Percentiles rank a stretch among this genome's conserved stretches.
Evolutionary conservation across 2,797 vertebrate species (phyloP).

Genomic region (Hirundo rustica): DNA sequence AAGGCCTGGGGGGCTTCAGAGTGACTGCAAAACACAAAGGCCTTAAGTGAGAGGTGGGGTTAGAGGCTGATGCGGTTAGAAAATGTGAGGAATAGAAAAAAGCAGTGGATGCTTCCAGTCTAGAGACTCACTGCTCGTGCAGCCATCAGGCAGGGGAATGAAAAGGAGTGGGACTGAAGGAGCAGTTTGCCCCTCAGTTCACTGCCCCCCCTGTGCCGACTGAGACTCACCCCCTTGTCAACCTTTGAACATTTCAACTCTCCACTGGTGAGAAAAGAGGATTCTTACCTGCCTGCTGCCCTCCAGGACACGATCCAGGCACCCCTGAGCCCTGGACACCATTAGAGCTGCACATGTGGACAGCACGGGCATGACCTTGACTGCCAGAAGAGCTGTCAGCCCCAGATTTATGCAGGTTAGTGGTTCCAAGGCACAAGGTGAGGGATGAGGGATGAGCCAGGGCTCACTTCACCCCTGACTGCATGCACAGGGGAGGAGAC

Average conservation of each 20-base stretch:
- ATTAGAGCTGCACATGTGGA: accelerated
- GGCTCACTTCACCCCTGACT: background rate
- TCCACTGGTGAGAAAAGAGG: background rate
- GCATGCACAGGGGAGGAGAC: accelerated
- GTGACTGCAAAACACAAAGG: background rate
- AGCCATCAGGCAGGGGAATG: background rate
- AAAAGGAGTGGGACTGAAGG: background rate
- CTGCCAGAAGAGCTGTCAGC: background rate
- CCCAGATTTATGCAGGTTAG: background rate
- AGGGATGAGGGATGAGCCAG: background rate
- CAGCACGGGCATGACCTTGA: background rate
- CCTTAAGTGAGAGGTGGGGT: background rate
- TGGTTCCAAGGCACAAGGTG: accelerated
- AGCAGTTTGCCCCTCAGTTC: background rate
- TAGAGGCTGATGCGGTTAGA: background rate
- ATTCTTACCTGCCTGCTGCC: background rate
- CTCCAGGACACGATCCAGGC: background rate
- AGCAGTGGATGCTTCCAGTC: background rate
- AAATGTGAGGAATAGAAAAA: background rate
- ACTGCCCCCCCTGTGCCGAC: too few relatives aligned
- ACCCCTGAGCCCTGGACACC: background rate
- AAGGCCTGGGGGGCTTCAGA: background rate
- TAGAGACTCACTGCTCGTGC: background rate
- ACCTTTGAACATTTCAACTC: background rate
- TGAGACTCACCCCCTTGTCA: background rate